phyloP scores from a whole-genome alignment of 2,888 invertebrate genomes.

The Eurytoma adleriae region DNA sequence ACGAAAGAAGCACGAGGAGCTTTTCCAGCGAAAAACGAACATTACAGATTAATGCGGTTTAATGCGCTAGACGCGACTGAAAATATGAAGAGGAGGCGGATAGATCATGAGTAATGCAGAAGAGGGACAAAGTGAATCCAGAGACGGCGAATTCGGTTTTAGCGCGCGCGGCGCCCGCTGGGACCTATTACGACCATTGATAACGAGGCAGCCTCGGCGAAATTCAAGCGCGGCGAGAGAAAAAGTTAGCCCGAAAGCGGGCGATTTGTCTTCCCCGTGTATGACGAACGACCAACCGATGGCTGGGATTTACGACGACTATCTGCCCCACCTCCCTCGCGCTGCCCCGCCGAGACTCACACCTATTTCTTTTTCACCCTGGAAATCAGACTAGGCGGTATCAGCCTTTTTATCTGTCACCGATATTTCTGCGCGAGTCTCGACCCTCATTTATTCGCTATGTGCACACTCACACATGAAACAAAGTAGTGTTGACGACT shows the following conservation, averaged over 20 bases:
- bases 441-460: no score
- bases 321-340: no score
- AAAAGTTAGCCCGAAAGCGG: slow-evolving; percentile 4
- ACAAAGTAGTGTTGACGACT: no score
- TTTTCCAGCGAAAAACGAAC: no score
- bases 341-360: no score
- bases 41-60: no score
- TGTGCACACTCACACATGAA: no score
- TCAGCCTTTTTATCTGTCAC: no score
- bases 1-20: no score
- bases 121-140: slow-evolving; percentile 13
- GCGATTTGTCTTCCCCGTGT: slow-evolving; percentile 25
- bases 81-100: neutral
- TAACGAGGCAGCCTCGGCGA: neutral
- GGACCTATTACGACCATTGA: slow-evolving; percentile 24
- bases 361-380: no score
- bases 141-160: neutral
- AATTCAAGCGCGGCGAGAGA: slow-evolving; percentile 4
- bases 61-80: no score
- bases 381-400: neutral
- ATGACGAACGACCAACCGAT: slow-evolving; percentile 19
- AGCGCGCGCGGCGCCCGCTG: neutral
- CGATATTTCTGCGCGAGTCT: no score
- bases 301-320: neutral
- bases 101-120: slow-evolving; percentile 9